Evolutionary conservation across 2,797 vertebrate species (phyloP), one percentile per base, ranked within the genome.

Genomic region (Aythya fuligula): DNA sequence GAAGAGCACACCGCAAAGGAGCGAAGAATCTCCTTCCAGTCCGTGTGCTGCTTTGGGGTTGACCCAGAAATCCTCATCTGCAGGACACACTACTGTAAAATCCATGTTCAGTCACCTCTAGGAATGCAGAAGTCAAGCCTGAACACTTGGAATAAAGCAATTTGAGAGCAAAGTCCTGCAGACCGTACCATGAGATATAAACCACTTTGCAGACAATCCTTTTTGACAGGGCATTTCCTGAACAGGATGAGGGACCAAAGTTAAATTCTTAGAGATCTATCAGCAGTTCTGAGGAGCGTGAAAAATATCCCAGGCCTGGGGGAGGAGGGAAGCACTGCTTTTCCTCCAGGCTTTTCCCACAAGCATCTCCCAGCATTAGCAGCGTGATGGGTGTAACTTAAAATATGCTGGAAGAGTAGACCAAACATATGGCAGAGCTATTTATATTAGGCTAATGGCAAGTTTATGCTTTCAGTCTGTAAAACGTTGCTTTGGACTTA

Each of bases 151-250:
- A 93, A 82, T 30, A 83, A 87, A 90, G 58, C 17, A 51, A 49
- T 74, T 60, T 85, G 41, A 49, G 41, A 49, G 8, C 9, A 4
- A 20, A 61, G 5, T 16, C 36, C 74, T 79, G 14, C 51, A 77
- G 93, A 60, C 19, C n/a, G 6, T 60, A 56, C 36, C 28, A 4
- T 22, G 28, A 93, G 74, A 83, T 53, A 78, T 9, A 76, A 71
- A 91, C 47, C 53, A 76, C n/a, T 91, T 67, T 6, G 28, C 65
- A 38, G 27, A 79, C 27, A 83, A 45, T 61, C 22, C 7, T 75
- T 93, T 93, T 38, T 80, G 67, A 73, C 49, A 80, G 17, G 34
- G n/a, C 65, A 62, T 94, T 94, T 93, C 67, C 85, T 74, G 65
- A 79, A 41, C 6, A 61, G 45, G 34, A 53, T 1, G 6, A 90